Conservation (phyloP, 1,140 invertebrate genomes). For the Drosophila mojavensis region DNA sequence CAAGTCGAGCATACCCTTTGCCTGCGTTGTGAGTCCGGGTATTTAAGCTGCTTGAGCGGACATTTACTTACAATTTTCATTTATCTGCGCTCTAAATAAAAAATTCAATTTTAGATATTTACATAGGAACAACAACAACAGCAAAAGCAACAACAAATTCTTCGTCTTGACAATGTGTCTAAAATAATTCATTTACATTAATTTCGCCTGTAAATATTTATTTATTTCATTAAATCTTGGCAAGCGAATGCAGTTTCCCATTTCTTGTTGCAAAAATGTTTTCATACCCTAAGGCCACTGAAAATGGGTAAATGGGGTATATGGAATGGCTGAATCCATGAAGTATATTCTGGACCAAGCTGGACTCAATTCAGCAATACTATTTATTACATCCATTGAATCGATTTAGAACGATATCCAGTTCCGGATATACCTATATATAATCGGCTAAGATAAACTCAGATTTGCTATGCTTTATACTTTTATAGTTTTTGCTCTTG, state of each 20-base stretch:
- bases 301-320: too few species aligned
- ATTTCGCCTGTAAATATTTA: constrained; percentile 68
- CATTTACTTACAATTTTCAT: constrained; percentile 41
- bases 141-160: constrained; percentile 1
- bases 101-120: constrained; percentile 46
- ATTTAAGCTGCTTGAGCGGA: background rate
- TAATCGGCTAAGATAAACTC: too few species aligned
- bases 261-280: background rate
- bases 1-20: constrained; percentile 6
- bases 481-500: background rate
- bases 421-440: too few species aligned
- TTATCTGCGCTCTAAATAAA: constrained; percentile 55
- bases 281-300: too few species aligned
- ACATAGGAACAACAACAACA: constrained; percentile 3
- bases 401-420: too few species aligned
- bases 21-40: background rate
- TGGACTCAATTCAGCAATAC: too few species aligned
- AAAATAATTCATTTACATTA: constrained; percentile 56
- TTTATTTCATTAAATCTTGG: constrained; percentile 53
- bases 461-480: background rate
- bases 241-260: constrained; percentile 22
- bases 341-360: too few species aligned
- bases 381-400: too few species aligned
- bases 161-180: constrained; percentile 45
- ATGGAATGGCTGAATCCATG: too few species aligned